Percentiles rank a stretch among this genome's conserved stretches.
Evolutionary conservation across 2,888 invertebrate species (phyloP).

Genomic region (Meteorus cinctellus): DNA sequence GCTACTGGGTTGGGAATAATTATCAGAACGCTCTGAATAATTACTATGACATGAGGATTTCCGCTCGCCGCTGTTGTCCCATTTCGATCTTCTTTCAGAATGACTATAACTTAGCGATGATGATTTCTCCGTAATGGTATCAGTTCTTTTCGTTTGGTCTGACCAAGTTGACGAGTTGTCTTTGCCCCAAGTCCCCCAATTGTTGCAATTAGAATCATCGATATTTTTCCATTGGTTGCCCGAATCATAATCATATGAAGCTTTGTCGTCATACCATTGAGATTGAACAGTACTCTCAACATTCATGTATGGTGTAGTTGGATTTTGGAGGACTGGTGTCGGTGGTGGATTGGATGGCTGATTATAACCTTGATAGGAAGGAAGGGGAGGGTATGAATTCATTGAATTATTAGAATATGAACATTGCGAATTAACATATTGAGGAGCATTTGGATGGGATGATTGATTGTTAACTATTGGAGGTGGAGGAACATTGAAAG

Average conservation of each 20-base stretch:
- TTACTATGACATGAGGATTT: neutral
- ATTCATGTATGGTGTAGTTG: neutral
- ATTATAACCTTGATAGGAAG: constrained; percentile 54
- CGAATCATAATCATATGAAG: constrained; percentile 39
- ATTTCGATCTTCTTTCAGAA: constrained; percentile 16
- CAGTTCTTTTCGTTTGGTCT: neutral
- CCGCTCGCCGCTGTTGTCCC: neutral
- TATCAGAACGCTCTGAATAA: constrained; percentile 17
- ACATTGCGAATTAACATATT: constrained; percentile 50
- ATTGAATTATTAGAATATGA: constrained; percentile 51
- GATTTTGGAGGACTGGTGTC: constrained; percentile 5
- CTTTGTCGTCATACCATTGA: constrained; percentile 55
- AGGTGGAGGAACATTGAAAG: constrained; percentile 54
- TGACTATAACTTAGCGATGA: neutral
- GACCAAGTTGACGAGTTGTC: neutral
- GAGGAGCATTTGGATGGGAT: constrained; percentile 45
- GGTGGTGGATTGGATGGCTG: constrained; percentile 47
- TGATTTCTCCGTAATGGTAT: neutral
- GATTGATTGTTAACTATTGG: constrained; percentile 32
- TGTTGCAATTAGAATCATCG: constrained; percentile 41
- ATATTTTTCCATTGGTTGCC: constrained; percentile 45
- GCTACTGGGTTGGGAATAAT: constrained; percentile 1
- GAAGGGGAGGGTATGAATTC: constrained; percentile 52
- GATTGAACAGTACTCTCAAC: constrained; percentile 47
- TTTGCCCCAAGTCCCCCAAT: neutral